Evolutionary conservation across 2,888 invertebrate species (phyloP).

Genomic region (Linyphia triangularis): DNA sequence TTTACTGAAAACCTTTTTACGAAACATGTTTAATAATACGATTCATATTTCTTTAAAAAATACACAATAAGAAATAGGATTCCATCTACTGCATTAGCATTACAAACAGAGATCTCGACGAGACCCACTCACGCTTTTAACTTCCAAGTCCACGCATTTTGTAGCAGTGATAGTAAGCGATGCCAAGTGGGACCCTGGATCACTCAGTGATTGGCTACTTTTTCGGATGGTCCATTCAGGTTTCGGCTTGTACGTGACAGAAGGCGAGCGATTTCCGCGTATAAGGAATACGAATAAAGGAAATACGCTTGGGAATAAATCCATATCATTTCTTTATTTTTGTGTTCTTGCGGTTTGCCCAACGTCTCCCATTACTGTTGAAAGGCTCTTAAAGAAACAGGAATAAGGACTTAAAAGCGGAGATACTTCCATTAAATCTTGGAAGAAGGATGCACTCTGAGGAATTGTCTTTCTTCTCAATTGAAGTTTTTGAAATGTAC

Average conservation of each 20-base stretch:
- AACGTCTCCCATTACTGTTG: constrained; percentile 61
- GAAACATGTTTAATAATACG: not conserved
- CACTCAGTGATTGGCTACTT: constrained; percentile 37
- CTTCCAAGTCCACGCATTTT: not conserved
- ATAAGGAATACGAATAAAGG: constrained; percentile 42
- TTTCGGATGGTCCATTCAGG: not conserved
- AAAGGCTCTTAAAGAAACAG: constrained; percentile 59
- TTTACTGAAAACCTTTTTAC: too few species aligned
- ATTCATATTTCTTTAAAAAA: not conserved
- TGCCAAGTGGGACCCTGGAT: not conserved
- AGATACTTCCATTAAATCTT: constrained; percentile 46
- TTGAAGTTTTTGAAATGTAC: constrained; percentile 23
- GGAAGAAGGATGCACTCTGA: constrained; percentile 22
- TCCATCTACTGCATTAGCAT: not conserved
- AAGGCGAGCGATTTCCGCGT: not conserved
- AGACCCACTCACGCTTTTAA: not conserved
- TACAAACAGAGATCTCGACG: not conserved
- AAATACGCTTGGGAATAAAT: constrained; percentile 43
- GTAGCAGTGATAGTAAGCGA: not conserved
- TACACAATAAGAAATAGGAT: not conserved
- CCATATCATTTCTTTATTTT: constrained; percentile 46
- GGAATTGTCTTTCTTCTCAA: constrained; percentile 41
- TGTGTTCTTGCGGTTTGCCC: constrained; percentile 12
- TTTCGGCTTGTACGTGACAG: not conserved
- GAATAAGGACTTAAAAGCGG: constrained; percentile 62